These are phyloP conservation scores for Connochaetes taurinus DNA, from an alignment of 2,113 vertebrate genomes.

Conservation along the genomic window DNA sequence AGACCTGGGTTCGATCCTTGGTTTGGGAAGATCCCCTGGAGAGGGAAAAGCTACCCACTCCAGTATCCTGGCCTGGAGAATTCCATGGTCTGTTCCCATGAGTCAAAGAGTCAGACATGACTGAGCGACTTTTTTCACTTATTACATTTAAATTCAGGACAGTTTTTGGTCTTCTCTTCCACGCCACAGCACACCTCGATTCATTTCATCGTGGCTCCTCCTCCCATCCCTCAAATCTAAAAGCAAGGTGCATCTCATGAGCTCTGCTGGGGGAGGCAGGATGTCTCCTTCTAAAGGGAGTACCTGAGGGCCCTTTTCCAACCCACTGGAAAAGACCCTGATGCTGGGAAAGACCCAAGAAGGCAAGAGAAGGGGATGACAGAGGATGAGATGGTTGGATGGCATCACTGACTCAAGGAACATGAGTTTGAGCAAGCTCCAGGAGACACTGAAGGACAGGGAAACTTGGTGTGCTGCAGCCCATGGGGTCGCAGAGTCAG, in stretches of 20 bases:
- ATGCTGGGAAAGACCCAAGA: neutral
- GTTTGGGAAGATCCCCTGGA: neutral
- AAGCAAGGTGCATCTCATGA: neutral
- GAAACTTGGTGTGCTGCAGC: neutral
- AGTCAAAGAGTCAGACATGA: neutral
- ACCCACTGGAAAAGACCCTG: neutral
- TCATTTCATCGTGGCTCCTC: neutral
- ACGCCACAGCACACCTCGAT: rapidly evolving
- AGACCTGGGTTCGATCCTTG: neutral
- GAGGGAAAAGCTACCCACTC: neutral
- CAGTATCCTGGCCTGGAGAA: neutral
- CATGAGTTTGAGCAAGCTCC: neutral
- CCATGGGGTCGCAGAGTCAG: neutral
- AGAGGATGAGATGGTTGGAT: neutral
- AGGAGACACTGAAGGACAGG: neutral
- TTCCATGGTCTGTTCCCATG: neutral
- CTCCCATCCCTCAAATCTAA: neutral
- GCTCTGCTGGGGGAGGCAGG: neutral
- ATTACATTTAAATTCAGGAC: neutral
- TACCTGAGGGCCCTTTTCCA: neutral
- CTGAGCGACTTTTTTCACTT: neutral
- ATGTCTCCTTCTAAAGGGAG: neutral
- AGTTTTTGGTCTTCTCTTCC: rapidly evolving
- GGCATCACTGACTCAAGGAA: neutral
- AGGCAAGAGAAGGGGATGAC: neutral